Conservation (phyloP, 2,888 invertebrate genomes). For the Tyria jacobaeae region DNA sequence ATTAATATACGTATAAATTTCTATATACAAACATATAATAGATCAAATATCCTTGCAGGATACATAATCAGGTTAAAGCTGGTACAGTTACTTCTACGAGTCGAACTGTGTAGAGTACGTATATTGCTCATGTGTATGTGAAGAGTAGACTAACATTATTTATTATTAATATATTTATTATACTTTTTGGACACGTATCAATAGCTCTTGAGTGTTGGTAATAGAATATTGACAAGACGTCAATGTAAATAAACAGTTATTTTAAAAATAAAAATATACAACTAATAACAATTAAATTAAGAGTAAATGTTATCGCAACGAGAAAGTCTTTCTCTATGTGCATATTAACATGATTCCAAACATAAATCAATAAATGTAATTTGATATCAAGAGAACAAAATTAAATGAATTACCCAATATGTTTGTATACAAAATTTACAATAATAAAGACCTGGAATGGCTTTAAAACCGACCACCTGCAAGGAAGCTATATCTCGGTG, state of each 20-base stretch:
- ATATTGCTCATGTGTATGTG: no score
- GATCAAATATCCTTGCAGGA: no score
- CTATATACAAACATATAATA: no score
- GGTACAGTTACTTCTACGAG: no score
- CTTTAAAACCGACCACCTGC: slow-evolving; percentile 42
- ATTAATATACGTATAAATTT: no score
- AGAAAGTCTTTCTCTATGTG: background rate
- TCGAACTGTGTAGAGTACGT: no score
- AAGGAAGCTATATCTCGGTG: slow-evolving; percentile 93
- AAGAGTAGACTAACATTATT: no score
- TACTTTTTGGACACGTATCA: background rate
- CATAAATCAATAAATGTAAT: background rate
- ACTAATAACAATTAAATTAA: no score
- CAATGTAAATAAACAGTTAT: background rate
- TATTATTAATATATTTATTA: no score
- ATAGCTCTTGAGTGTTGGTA: background rate
- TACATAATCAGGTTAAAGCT: no score
- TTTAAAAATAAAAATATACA: background rate
- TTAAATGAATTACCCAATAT: background rate
- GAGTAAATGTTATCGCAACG: background rate
- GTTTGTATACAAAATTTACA: background rate
- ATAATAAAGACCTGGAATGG: slow-evolving; percentile 15
- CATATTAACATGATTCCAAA: background rate
- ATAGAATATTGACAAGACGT: background rate
- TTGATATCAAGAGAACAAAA: background rate